Percentiles rank a stretch among this genome's conserved stretches.
Evolutionary conservation across 2,888 invertebrate genomes (phyloP).

Genomic region (Liposcelis brunnea): DNA sequence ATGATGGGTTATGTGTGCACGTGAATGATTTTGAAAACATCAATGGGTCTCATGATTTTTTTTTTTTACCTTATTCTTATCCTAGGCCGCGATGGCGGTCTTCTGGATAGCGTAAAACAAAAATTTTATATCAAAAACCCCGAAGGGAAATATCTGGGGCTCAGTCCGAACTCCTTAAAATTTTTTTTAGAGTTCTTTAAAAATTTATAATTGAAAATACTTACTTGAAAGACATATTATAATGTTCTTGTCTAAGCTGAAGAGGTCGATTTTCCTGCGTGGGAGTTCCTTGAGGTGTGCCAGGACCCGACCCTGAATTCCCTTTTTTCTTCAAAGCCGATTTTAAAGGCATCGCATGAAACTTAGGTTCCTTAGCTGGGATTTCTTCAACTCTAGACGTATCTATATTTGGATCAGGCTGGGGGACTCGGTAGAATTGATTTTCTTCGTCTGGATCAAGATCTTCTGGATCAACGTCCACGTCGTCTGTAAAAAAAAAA

Average conservation of each 20-base stretch:
- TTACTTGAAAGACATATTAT: conserved; percentile 64
- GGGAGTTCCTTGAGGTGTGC: conserved; percentile 47
- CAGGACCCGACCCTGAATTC: conserved; percentile 40
- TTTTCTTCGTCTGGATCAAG: conserved; percentile 25
- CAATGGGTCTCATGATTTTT: background rate
- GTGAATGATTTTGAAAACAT: conserved; percentile 8
- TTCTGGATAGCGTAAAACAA: conserved; percentile 42
- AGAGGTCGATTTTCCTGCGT: conserved; percentile 51
- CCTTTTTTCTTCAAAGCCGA: conserved; percentile 77
- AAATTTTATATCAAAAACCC: conserved; percentile 8
- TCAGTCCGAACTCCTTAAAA: background rate
- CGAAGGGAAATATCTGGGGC: background rate
- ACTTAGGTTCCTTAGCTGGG: conserved; percentile 80
- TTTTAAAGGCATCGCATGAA: conserved; percentile 81
- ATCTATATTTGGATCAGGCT: conserved; percentile 52
- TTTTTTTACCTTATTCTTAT: conserved; percentile 76
- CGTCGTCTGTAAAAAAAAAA: conserved; percentile 49
- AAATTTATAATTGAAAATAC: too few species aligned
- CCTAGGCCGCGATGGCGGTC: conserved; percentile 79
- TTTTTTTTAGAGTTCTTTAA: too few species aligned
- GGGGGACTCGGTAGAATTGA: conserved; percentile 30
- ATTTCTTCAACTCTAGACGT: conserved; percentile 78
- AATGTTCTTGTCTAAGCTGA: conserved; percentile 50
- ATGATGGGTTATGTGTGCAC: conserved; percentile 12
- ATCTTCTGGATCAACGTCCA: conserved; percentile 32